Evolutionary conservation across 2,797 vertebrate species (phyloP).

Genomic region (Myotis pilosus): DNA sequence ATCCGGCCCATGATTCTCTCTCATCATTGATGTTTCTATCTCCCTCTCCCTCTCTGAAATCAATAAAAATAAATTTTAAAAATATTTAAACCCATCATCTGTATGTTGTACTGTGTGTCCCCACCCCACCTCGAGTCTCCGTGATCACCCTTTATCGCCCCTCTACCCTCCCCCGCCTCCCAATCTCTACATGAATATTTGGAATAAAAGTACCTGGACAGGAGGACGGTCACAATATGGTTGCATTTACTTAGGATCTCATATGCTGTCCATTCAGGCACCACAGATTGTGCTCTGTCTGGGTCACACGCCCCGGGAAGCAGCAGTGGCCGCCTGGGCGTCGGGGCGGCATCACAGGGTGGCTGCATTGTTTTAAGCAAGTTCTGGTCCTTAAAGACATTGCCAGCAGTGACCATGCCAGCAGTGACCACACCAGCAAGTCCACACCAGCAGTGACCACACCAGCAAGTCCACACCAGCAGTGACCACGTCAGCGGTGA

Average conservation of each 20-base stretch:
- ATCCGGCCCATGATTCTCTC: no score
- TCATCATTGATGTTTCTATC: no score
- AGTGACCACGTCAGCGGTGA: no score
- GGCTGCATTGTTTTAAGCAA: no score
- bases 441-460: no score
- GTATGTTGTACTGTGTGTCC: background rate
- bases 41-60: no score
- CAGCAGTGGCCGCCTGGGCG: accelerated
- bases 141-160: no score
- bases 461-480: no score
- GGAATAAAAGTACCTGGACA: no score
- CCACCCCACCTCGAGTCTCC: no score
- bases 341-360: no score
- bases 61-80: no score
- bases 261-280: accelerated
- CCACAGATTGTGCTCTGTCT: accelerated
- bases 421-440: accelerated
- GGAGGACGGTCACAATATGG: accelerated
- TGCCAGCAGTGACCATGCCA: accelerated
- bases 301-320: accelerated
- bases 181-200: accelerated
- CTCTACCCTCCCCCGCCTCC: background rate
- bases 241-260: background rate
- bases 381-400: background rate
- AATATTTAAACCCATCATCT: background rate